Conservation (phyloP, 2,113 vertebrate genomes). For the Gavia stellata region DNA sequence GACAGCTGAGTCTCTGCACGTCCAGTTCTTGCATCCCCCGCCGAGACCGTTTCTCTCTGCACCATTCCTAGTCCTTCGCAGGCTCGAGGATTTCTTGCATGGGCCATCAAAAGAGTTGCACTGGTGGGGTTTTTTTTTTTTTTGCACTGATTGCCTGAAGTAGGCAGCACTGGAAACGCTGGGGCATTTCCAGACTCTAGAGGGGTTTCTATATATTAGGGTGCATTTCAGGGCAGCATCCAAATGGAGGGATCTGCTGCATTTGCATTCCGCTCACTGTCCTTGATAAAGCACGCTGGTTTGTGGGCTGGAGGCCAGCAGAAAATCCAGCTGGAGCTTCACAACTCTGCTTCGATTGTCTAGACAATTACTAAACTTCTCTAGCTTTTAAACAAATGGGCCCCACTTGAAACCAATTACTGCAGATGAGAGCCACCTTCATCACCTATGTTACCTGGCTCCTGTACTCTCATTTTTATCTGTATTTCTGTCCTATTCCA, state of each 20-base stretch:
- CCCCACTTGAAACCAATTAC: background rate
- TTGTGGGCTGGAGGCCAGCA: background rate
- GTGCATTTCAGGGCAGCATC: background rate
- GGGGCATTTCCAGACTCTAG: background rate
- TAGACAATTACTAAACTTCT: background rate
- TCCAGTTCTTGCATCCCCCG: background rate
- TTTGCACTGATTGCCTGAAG: background rate
- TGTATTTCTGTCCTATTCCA: background rate
- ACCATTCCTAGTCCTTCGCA: accelerated
- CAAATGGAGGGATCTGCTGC: background rate
- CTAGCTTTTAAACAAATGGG: background rate
- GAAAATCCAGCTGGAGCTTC: background rate
- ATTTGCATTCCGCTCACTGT: accelerated
- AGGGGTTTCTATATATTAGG: background rate
- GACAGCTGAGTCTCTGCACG: background rate
- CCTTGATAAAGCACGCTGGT: background rate
- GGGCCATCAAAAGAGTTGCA: background rate
- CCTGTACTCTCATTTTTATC: background rate
- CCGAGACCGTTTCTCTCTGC: background rate
- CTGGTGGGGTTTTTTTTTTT: background rate
- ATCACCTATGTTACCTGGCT: background rate
- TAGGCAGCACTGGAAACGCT: background rate
- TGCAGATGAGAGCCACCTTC: background rate
- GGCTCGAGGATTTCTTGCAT: background rate
- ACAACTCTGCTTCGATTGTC: background rate